Evolutionary conservation across 2,888 invertebrate species (phyloP), one percentile per base, ranked within the genome.

Genomic region (Agonopterix subpropinquella): DNA sequence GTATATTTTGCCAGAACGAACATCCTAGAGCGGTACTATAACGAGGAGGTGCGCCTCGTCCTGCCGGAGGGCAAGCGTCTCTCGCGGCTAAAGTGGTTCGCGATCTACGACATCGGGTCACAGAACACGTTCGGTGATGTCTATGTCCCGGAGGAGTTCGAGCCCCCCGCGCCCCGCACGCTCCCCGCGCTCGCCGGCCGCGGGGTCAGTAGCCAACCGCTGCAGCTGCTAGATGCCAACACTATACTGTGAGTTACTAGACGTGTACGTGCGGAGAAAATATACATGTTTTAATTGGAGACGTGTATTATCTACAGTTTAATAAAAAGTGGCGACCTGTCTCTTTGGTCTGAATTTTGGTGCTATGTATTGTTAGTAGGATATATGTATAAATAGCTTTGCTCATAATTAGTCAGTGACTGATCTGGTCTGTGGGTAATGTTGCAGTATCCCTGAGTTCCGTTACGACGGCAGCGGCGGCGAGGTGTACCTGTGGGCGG

Each of bases 61-160:
- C 81, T 97, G 51, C 96, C 97, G 0, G 96, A 96, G 54, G 92
- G 92, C 56, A 96, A 96, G 77, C 95, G 94, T 74, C 91, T 97
- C 53, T 94, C 94, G 0, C 95, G 96, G 59, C 92, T 97, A 58
- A 94, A 95, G 80, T 97, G 97, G 97, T 90, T 97, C 50, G 94
- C 96, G 0, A 90, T 97, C 47, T 97, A 96, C 80, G 97, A 97
- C 86, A 90, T 97, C 43, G 92, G 92, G 61, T 92, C 92, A 67
- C 95, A 96, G 90, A 96, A 95, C 75, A 92, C 95, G 41, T 97
- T 96, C 73, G 97, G 95, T 0, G 97, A 97, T 75, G 94, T 97
- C 47, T 95, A 93, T 72, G 92, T 97, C 59, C 96, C 96, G 0
- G 96, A 97, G 67, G 96, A 95, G 58, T 96, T 97, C 77, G 95